A percentile compares a stretch with the other conserved stretches of the same genome.
Evolutionary conservation across 2,113 vertebrate species (phyloP).

Genomic region (Dendrocopos noguchii): DNA sequence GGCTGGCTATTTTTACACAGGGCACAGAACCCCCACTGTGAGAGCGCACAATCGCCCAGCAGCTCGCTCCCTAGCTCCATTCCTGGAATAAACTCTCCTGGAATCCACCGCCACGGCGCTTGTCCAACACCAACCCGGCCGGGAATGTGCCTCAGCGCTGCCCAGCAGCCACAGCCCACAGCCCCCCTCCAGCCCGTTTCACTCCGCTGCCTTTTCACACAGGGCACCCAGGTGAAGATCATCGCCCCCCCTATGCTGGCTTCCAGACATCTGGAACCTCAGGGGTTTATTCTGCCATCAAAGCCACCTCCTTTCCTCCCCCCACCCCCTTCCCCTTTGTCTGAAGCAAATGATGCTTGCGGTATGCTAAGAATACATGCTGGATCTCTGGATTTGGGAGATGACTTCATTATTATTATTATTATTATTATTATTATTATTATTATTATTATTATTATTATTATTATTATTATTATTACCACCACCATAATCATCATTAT

Average conservation of each 20-base stretch:
- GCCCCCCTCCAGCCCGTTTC: background rate
- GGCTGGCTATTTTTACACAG: background rate
- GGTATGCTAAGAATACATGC: background rate
- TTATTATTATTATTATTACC: too few relatives aligned
- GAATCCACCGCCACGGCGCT: background rate
- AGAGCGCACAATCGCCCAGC: background rate
- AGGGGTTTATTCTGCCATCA: background rate
- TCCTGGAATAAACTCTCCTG: background rate
- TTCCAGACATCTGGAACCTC: too few relatives aligned
- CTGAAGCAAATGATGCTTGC: background rate
- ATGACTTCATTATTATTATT: too few relatives aligned
- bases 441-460: too few relatives aligned
- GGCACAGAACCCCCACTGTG: background rate
- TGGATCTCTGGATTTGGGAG: background rate
- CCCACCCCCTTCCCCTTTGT: background rate
- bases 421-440: too few relatives aligned
- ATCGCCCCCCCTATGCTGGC: accelerated
- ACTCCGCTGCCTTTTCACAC: accelerated
- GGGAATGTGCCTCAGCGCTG: background rate
- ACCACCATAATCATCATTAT: too few relatives aligned
- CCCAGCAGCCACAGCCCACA: background rate
- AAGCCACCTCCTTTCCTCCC: background rate
- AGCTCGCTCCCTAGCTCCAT: background rate
- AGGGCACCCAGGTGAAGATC: background rate
- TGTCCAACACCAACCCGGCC: background rate